phyloP scores from a whole-genome alignment of 2,113 vertebrate species.

The Mesitornis unicolor region DNA sequence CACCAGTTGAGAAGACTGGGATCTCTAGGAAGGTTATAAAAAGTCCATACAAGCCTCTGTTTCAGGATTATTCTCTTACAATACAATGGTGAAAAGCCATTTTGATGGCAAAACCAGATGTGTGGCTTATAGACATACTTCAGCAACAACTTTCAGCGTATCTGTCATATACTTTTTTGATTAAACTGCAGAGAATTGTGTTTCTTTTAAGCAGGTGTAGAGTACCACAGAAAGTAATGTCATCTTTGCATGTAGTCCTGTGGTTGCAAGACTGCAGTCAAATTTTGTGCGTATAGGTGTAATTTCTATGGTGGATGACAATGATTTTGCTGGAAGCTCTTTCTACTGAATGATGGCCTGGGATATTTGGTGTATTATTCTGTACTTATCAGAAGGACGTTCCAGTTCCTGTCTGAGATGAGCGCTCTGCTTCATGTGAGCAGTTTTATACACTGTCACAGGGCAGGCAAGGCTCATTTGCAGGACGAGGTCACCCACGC shows the following conservation, averaged over 20 bases:
- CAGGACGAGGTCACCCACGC: neutral
- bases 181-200: neutral
- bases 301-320: neutral
- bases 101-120: neutral
- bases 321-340: neutral
- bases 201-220: neutral
- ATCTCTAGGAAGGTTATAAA: neutral
- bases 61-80: neutral
- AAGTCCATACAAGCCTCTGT: neutral
- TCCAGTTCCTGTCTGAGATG: neutral
- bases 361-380: neutral
- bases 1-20: neutral
- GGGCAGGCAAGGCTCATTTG: neutral
- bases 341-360: neutral
- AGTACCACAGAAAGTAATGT: neutral
- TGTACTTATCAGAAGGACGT: neutral
- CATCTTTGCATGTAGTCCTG: neutral
- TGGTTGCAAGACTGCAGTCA: neutral
- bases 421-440: neutral
- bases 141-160: neutral
- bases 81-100: neutral
- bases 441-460: fast-evolving
- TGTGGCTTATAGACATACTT: neutral
- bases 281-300: neutral
- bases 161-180: neutral